Evolutionary conservation across 92 coral and sea anemone genomes (phyloP).

Genomic region (Actinernus sp.): DNA sequence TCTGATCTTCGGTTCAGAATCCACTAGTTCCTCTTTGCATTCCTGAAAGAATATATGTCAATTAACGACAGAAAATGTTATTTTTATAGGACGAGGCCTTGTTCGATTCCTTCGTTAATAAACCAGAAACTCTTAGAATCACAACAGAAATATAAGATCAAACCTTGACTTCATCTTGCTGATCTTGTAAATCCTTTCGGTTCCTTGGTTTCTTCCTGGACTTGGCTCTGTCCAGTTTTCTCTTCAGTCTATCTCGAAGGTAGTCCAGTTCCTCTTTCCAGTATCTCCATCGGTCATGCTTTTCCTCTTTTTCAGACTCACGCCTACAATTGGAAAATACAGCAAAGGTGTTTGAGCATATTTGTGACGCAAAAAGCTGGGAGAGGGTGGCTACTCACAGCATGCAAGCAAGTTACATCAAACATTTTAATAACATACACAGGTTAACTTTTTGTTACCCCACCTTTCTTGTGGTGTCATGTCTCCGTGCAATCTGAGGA

Average conservation of each 20-base stretch:
- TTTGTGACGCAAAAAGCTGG: no score
- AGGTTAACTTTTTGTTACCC: no score
- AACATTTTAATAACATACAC: no score
- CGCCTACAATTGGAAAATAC: background rate
- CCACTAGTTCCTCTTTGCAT: slow-evolving; percentile 41
- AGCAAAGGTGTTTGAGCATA: no score
- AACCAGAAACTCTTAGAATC: no score
- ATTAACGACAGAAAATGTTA: no score
- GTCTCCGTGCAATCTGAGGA: slow-evolving; percentile 22
- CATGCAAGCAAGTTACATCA: no score
- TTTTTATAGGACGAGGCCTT: no score
- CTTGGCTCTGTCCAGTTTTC: slow-evolving; percentile 21
- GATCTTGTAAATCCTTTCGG: slow-evolving; percentile 11
- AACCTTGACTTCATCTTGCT: slow-evolving; percentile 34
- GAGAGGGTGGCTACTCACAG: no score
- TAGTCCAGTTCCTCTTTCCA: slow-evolving; percentile 19
- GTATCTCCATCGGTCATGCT: slow-evolving; percentile 21
- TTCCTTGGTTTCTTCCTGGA: slow-evolving; percentile 2
- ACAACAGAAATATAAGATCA: no score
- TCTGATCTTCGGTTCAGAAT: slow-evolving; percentile 34
- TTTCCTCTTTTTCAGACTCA: slow-evolving; percentile 19
- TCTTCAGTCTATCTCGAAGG: slow-evolving; percentile 14
- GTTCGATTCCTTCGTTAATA: no score
- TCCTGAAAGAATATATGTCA: no score
- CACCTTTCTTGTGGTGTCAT: slow-evolving; percentile 51